Percentiles rank a stretch among this genome's conserved stretches.
Conservation (phyloP, 2,113 vertebrate genomes). For the Otolemur garnettii region DNA sequence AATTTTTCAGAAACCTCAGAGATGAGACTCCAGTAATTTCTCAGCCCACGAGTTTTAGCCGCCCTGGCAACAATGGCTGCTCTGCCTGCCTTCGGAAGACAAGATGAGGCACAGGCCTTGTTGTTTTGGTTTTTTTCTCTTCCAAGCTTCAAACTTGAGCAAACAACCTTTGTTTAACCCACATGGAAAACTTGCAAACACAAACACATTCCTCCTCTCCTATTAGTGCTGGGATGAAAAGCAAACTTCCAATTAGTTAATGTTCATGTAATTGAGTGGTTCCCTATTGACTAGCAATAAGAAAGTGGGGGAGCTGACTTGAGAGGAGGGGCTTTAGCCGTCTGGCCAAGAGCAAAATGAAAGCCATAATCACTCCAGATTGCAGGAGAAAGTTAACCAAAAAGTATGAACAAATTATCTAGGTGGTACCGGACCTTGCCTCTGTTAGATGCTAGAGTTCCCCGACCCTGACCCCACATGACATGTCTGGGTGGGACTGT, state of each 20-base stretch:
- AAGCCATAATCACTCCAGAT: slow-evolving; percentile 41
- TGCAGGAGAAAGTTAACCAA: not conserved
- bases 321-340: slow-evolving; percentile 54
- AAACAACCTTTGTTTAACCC: slow-evolving; percentile 82
- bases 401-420: not conserved
- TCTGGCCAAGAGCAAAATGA: slow-evolving; percentile 24
- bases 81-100: slow-evolving; percentile 69
- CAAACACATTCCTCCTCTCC: slow-evolving; percentile 82
- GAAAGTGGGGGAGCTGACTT: not conserved
- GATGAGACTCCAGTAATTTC: slow-evolving; percentile 60
- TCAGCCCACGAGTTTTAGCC: slow-evolving; percentile 69
- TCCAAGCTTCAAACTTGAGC: slow-evolving; percentile 79
- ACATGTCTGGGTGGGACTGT: not conserved
- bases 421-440: not conserved
- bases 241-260: slow-evolving; percentile 82
- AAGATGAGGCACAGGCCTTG: slow-evolving; percentile 77
- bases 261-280: slow-evolving; percentile 69
- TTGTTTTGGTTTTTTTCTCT: slow-evolving; percentile 58
- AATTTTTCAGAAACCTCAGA: slow-evolving; percentile 69
- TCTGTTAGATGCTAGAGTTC: not conserved
- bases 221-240: slow-evolving; percentile 81
- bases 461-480: not conserved
- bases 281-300: slow-evolving; percentile 60
- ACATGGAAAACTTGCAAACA: slow-evolving; percentile 83
- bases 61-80: slow-evolving; percentile 65